Evolutionary conservation across 2,888 invertebrate genomes (phyloP).

Genomic region (Vesta saturnalis): DNA sequence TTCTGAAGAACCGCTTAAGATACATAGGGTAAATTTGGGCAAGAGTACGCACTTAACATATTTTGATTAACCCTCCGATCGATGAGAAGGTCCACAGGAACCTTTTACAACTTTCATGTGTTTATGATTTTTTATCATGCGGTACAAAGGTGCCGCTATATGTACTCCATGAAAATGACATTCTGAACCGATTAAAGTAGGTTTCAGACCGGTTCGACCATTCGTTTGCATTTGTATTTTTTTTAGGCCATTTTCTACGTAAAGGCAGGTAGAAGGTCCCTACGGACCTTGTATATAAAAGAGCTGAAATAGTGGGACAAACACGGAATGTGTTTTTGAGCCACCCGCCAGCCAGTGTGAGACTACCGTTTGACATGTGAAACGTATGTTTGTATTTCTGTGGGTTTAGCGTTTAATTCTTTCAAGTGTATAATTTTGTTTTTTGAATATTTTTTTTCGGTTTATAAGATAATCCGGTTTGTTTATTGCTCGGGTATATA

Average conservation of each 20-base stretch:
- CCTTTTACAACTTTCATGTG: neutral
- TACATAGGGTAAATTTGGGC: no score
- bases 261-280: neutral
- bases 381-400: neutral
- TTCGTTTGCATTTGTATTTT: no score
- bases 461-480: neutral
- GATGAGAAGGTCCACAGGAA: neutral
- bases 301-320: no score
- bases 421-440: no score
- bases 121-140: no score
- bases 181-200: no score
- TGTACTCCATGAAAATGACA: no score
- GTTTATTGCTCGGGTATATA: no score
- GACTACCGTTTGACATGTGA: neutral
- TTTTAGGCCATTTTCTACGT: neutral
- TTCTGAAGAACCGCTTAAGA: no score
- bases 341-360: neutral
- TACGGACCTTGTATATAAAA: no score
- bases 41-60: no score
- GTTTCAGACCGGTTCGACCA: no score
- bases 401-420: neutral
- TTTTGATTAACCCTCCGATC: neutral
- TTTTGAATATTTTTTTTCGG: neutral
- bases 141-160: neutral
- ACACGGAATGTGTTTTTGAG: neutral